Evolutionary conservation across 2,797 vertebrate species (phyloP).

Genomic region (Steatocranus sp.): DNA sequence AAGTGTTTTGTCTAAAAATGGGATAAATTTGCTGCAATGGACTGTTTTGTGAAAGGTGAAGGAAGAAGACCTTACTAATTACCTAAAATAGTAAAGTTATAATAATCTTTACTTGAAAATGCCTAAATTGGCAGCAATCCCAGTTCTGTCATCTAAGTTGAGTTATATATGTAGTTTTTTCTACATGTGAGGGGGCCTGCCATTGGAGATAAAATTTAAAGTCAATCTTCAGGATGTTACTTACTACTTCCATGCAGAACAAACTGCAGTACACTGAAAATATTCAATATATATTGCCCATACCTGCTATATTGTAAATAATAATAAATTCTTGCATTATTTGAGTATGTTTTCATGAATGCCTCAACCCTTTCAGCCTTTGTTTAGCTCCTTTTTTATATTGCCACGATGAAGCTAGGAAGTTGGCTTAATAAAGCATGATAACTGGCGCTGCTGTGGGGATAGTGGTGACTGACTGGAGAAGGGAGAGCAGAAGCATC

Average conservation of each 20-base stretch:
- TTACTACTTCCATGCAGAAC: not conserved
- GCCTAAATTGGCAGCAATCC: not conserved
- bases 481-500: conserved; percentile 51
- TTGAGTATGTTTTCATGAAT: conserved; percentile 72
- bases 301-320: conserved; percentile 16
- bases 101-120: not conserved
- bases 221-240: not conserved
- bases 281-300: not conserved
- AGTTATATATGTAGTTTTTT: not conserved
- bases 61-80: not conserved
- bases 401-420: conserved; percentile 50
- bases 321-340: conserved; percentile 71
- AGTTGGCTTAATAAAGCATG: conserved; percentile 76
- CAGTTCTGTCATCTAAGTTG: not conserved
- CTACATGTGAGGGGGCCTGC: not conserved
- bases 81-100: not conserved
- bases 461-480: conserved; percentile 19
- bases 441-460: conserved; percentile 62
- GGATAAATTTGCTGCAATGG: not conserved
- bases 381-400: conserved; percentile 43
- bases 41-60: not conserved
- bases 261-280: not conserved
- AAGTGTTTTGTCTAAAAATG: not conserved
- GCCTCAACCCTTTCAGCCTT: conserved; percentile 46
- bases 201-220: not conserved